phyloP scores from a whole-genome alignment of 2,797 vertebrate species.

The Artibeus lituratus region DNA sequence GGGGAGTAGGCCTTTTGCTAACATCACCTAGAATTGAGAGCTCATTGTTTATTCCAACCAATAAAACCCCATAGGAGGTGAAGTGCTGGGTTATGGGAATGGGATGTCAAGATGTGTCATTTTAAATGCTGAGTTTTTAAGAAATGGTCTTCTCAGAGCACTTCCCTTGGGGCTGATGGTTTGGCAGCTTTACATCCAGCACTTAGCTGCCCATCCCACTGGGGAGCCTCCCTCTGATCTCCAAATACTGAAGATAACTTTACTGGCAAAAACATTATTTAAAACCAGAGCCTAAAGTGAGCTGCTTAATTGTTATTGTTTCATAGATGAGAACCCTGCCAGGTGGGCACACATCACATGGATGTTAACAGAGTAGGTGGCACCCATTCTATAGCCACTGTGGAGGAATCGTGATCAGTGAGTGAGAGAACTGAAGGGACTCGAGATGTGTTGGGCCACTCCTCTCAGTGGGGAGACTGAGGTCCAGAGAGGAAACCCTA shows the following conservation, averaged over 20 bases:
- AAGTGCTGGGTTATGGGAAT: conserved; percentile 63
- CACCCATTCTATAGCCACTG: background rate
- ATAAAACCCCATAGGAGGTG: conserved; percentile 26
- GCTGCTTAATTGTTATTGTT: background rate
- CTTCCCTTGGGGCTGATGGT: conserved; percentile 41
- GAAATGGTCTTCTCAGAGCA: conserved; percentile 36
- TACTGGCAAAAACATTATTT: background rate
- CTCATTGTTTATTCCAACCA: conserved; percentile 28
- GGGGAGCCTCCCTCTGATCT: background rate
- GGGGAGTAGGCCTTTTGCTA: conserved; percentile 14
- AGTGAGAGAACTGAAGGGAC: background rate
- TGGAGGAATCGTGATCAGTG: background rate
- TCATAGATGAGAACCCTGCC: background rate
- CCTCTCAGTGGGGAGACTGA: background rate
- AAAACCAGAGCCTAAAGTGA: background rate
- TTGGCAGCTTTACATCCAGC: conserved; percentile 57
- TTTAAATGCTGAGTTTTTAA: conserved; percentile 56
- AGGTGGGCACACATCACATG: background rate
- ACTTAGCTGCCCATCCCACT: conserved; percentile 31
- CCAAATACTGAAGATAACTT: background rate
- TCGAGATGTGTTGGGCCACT: background rate
- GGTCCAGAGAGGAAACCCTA: background rate
- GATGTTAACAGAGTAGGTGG: background rate
- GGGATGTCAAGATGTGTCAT: conserved; percentile 44
- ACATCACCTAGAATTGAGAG: conserved; percentile 34